These are phyloP conservation scores for Stenotaenia linearis DNA, from an alignment of 2,888 invertebrate genomes.

Conservation along the genomic window DNA sequence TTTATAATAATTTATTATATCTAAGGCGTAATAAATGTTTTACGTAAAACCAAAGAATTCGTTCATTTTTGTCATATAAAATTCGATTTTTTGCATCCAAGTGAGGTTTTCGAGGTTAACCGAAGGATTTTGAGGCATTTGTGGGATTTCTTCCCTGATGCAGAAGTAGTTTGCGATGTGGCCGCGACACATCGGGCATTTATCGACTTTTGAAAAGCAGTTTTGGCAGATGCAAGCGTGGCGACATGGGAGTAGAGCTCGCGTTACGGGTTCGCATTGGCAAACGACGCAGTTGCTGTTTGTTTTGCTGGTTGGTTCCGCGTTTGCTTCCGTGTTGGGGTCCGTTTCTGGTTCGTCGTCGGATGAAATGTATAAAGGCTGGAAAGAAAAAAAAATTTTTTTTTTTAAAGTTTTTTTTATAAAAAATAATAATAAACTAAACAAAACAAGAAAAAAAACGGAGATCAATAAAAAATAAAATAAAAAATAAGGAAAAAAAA, in stretches of 20 bases:
- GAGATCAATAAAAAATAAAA: too few relatives aligned
- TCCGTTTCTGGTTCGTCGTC: background rate
- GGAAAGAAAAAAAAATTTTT: background rate
- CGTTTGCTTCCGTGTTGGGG: too few relatives aligned
- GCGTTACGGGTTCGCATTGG: conserved; percentile 67
- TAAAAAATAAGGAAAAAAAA: too few relatives aligned
- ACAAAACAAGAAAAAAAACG: too few relatives aligned
- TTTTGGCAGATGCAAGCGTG: conserved; percentile 79
- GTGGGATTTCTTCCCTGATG: conserved; percentile 62
- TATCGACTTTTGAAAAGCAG: conserved; percentile 72
- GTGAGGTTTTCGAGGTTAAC: background rate
- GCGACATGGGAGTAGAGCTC: conserved; percentile 74
- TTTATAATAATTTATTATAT: too few relatives aligned
- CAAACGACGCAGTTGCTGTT: conserved; percentile 67
- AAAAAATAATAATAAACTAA: background rate
- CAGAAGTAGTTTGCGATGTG: conserved; percentile 78
- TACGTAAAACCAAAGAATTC: too few relatives aligned
- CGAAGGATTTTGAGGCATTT: conserved; percentile 42
- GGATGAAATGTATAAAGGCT: background rate
- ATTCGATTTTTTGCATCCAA: background rate
- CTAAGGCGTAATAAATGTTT: too few relatives aligned
- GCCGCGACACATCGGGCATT: conserved; percentile 81
- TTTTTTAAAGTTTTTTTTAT: background rate
- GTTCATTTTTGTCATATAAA: background rate
- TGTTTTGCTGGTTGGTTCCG: background rate